These are phyloP conservation scores for Silurus lanzhouensis DNA, from an alignment of 2,797 vertebrate genomes.

Conservation along the genomic window DNA sequence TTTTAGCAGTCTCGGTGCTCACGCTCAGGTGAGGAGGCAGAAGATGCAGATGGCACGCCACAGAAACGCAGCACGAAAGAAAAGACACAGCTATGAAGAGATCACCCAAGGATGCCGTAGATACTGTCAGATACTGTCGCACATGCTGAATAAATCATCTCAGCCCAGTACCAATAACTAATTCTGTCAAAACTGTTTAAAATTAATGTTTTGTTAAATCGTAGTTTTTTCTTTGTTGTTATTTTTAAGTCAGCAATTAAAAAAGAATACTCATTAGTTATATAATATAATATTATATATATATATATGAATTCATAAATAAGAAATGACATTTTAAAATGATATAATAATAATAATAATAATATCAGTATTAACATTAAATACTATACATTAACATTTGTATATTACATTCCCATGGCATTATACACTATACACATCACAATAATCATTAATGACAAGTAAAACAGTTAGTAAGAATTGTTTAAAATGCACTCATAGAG, in stretches of 20 bases:
- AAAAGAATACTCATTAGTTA: too few species aligned
- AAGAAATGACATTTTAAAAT: too few species aligned
- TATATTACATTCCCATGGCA: background rate
- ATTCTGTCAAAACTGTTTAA: background rate
- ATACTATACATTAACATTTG: background rate
- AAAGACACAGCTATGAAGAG: background rate
- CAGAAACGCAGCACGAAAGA: slow-evolving; percentile 29
- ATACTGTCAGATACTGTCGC: background rate
- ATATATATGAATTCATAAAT: too few species aligned
- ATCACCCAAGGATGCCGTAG: background rate
- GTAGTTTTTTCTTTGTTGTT: too few species aligned
- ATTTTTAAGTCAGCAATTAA: too few species aligned
- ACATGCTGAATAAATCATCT: background rate
- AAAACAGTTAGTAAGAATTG: background rate
- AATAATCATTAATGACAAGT: background rate
- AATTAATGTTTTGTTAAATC: background rate
- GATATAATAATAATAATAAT: too few species aligned
- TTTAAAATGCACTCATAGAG: background rate
- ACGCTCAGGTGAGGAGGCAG: slow-evolving; percentile 40
- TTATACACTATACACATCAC: background rate
- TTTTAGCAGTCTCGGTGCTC: slow-evolving; percentile 49
- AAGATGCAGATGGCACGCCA: slow-evolving; percentile 47
- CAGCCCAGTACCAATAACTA: background rate
- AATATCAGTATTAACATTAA: too few species aligned
- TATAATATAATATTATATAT: too few species aligned